A percentile compares a stretch with the other conserved stretches of the same genome.
These are phyloP conservation scores for Drosophila bifasciata DNA, from an alignment of 1,140 invertebrate species.

Conservation along the genomic window DNA sequence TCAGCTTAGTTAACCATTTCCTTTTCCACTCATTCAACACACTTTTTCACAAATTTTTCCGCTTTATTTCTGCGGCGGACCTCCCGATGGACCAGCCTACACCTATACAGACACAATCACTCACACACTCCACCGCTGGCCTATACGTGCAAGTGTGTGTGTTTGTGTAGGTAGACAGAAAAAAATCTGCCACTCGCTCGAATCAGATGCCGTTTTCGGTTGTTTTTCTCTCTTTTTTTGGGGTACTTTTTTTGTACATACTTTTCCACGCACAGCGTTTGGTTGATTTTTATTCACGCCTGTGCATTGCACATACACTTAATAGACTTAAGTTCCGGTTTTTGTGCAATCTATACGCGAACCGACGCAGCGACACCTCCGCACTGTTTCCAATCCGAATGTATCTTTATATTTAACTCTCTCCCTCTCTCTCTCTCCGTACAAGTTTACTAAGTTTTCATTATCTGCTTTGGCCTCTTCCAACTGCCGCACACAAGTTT, in stretches of 20 bases:
- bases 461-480: too few relatives aligned
- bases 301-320: slow-evolving; percentile 63
- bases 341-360: too few relatives aligned
- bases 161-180: slow-evolving; percentile 79
- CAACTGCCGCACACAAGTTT: too few relatives aligned
- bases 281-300: slow-evolving; percentile 29
- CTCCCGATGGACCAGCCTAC: slow-evolving; percentile 31
- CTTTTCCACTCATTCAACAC: slow-evolving; percentile 14
- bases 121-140: slow-evolving; percentile 27
- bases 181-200: slow-evolving; percentile 73
- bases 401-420: too few relatives aligned
- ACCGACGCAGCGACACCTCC: too few relatives aligned
- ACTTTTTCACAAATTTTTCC: slow-evolving; percentile 30
- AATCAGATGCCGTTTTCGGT: too few relatives aligned
- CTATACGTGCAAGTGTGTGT: slow-evolving; percentile 60
- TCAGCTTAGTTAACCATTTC: slow-evolving; percentile 22
- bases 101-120: slow-evolving; percentile 41
- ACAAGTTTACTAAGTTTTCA: too few relatives aligned
- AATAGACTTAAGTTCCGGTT: too few relatives aligned
- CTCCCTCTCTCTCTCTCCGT: too few relatives aligned
- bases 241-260: slow-evolving; percentile 45
- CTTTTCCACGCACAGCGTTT: slow-evolving; percentile 59
- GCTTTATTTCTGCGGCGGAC: slow-evolving; percentile 38
- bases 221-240: slow-evolving; percentile 48
- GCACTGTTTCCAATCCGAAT: too few relatives aligned